Base-by-base conservation (phyloP, 2,888 invertebrate genomes). In the Noctua janthe region DNA sequence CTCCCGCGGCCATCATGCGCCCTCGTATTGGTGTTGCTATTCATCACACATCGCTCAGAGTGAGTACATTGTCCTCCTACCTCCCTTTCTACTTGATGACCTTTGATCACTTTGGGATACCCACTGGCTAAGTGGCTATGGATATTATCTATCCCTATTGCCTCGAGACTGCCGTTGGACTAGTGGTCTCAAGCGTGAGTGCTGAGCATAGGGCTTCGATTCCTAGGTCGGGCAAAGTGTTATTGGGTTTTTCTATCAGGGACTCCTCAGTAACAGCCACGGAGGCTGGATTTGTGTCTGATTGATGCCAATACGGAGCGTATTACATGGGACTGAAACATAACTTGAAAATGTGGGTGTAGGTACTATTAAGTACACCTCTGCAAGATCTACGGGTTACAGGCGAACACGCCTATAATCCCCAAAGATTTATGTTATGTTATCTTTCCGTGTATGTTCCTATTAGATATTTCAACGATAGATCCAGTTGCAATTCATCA, bases 41-140 rank as follows among this genome's bases (percentile, higher is more conserved):
- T 94, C 91, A 91, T 96, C 83, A 93, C 95, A 87, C 95, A 96
- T 88, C 93, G 95, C 86, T 93, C 96, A 92, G 94, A 96, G 97
- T 97, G 93, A 97, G 97, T 97, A 90, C n/a, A 10, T 66, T 66
- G 10, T 20, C 39, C 4, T 11, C 20, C 20, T 20, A 20, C 10
- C 35, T 66, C 7, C 6, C 39, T 5, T 39, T 39, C 29, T 29
- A 13, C n/a, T 59, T 59, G 56, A 23, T 56, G 56, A 59, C n/a
- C n/a, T 1, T 35, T 64, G 1, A 17, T 62, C 5, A 13, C 1
- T n/a, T n/a, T 59, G 13, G 13, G 13, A 62, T 15, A 29, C 29
- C 29, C 7, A 62, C 59, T 59, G n/a, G 59, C n/a, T 23, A 56
- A 23, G 23, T 56, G 56, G 56, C 56, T 59, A 59, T 11, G 2